Base-by-base conservation (phyloP, 2,113 vertebrate genomes). In the Helogale parvula region DNA sequence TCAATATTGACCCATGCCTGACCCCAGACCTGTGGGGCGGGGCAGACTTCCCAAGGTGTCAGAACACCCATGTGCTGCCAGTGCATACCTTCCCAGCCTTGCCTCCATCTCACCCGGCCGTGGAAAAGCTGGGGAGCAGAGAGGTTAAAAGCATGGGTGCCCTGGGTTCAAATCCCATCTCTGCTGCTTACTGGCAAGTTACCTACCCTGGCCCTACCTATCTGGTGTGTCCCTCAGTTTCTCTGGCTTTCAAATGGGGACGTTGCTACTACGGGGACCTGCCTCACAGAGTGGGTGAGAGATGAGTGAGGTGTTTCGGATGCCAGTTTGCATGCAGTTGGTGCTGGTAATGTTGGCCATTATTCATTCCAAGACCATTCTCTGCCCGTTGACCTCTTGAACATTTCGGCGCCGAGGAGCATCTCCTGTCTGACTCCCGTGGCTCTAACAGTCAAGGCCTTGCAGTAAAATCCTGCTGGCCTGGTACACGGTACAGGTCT, bases 1-100 rank as follows among this genome's bases (percentile, higher is more conserved):
- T 82, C 89, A 47, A 1, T 74, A 69, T 19, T 86, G 90, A 85
- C 97, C 88, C 63, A 45, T 35, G 81, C 84, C 85, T 97, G 96
- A 97, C 95, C 94, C 52, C 41, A 88, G 66, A 16, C 81, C 81
- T 29, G 33, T 41, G 31, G 65, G n/a, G 72, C 6, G 21, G 21
- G 57, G 50, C 63, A 47, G 69, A 74, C 41, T 38, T 50, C 21
- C 80, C 33, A 11, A 92, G 50, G 57, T 23, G 3, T 76, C 41
- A 38, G 68, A 77, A 21, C 7, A 5, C 17, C 29, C 88, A 29
- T 0, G 2, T 11, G n/a, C 23, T 35, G 57, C 17, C 29, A 13
- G 1, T 0, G 2, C 19, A 57, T 41, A 31, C 60, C 63, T 84
- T 95, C 54, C 29, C 17, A 63, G 50, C 52, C 25, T 76, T 21